phyloP scores from a whole-genome alignment of 2,797 vertebrate species.

The Paramormyrops hopkinsi region DNA sequence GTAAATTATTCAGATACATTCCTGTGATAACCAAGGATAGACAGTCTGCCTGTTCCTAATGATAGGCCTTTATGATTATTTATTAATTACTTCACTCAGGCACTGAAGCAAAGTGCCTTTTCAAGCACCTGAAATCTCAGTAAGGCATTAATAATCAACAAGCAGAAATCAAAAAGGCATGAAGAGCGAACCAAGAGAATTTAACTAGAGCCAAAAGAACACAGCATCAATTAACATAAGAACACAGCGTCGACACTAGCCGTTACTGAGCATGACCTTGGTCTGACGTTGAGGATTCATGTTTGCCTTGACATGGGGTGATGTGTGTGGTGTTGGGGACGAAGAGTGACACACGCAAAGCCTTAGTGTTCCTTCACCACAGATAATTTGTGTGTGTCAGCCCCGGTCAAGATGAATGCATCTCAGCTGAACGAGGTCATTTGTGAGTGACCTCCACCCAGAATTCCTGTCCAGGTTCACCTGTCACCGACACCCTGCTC shows the following conservation, averaged over 20 bases:
- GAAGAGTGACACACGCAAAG: not conserved
- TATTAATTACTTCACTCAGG: slow-evolving; percentile 41
- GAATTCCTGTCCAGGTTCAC: not conserved
- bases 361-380: slow-evolving; percentile 1
- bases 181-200: slow-evolving; percentile 19
- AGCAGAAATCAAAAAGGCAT: not conserved
- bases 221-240: not conserved
- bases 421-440: not conserved
- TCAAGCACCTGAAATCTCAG: slow-evolving; percentile 39
- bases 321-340: not conserved
- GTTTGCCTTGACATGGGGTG: too few species aligned
- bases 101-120: slow-evolving; percentile 47
- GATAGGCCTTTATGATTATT: slow-evolving; percentile 21
- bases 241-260: not conserved
- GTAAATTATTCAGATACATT: slow-evolving; percentile 12
- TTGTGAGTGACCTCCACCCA: not conserved
- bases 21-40: not conserved
- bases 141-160: slow-evolving; percentile 47
- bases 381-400: not conserved
- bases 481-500: not conserved
- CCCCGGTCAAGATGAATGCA: not conserved
- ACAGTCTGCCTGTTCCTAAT: not conserved
- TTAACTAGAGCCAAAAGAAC: not conserved
- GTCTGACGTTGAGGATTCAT: not conserved
- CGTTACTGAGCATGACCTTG: not conserved